Conservation (phyloP, 37 sponge, comb jelly and placozoan genomes). For the Ianthella basta region DNA sequence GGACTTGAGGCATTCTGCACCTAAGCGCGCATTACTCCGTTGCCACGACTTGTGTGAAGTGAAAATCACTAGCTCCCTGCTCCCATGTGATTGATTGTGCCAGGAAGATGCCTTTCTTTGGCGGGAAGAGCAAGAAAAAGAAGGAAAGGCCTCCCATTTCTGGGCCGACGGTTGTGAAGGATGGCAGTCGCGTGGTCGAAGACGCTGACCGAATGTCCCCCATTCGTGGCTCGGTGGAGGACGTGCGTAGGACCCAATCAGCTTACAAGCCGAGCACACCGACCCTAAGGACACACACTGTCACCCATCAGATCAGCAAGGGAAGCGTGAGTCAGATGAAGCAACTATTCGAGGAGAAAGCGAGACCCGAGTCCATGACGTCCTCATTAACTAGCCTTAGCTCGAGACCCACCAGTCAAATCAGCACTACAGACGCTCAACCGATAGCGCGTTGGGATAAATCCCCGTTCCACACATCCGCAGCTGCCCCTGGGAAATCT, state of each 20-base stretch:
- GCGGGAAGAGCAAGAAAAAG: slow-evolving; percentile 18
- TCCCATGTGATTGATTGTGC: neutral
- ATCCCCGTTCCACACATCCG: neutral
- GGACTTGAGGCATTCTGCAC: neutral
- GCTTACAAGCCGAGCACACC: too few species aligned
- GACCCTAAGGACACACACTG: too few species aligned
- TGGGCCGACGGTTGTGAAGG: slow-evolving; percentile 9
- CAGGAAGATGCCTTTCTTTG: neutral
- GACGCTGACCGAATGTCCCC: neutral
- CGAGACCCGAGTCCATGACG: neutral
- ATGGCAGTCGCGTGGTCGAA: slow-evolving; percentile 2
- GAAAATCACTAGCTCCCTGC: neutral
- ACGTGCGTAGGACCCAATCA: too few species aligned
- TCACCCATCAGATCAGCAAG: too few species aligned
- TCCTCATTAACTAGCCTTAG: neutral
- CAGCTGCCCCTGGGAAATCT: neutral
- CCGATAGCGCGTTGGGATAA: neutral
- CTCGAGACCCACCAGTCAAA: neutral
- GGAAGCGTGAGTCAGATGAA: slow-evolving; percentile 2
- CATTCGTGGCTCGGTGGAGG: too few species aligned
- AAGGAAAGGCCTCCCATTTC: slow-evolving; percentile 3
- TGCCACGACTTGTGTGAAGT: neutral
- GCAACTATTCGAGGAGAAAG: slow-evolving; percentile 3
- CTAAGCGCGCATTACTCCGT: neutral
- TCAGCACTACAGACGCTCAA: neutral